phyloP scores from a whole-genome alignment of 30 jellyfish, hydroid and myxozoan genomes.

The Turritopsis dohrnii region DNA sequence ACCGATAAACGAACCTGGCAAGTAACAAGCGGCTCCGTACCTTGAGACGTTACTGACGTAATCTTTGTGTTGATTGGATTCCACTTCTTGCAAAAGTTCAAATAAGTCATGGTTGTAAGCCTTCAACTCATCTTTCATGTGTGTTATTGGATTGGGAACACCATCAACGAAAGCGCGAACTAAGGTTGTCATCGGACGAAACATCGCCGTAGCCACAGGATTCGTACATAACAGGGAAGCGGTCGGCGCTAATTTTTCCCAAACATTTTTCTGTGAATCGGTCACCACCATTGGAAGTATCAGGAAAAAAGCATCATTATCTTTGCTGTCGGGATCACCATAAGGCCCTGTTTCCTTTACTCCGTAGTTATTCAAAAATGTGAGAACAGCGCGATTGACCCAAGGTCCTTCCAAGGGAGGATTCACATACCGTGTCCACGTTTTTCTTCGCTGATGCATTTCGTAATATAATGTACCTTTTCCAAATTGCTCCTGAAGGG shows the following conservation, averaged over 20 bases:
- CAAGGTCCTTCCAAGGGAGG: constrained; percentile 38
- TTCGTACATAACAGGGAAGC: constrained; percentile 16
- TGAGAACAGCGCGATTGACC: constrained; percentile 27
- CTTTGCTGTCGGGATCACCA: constrained; percentile 23
- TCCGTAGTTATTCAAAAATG: constrained; percentile 21
- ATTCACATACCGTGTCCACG: background rate
- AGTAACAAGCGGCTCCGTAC: constrained; percentile 23
- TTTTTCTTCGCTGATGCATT: constrained; percentile 10
- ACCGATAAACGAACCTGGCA: constrained; percentile 33
- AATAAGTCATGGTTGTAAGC: constrained; percentile 1
- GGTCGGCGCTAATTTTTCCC: constrained; percentile 19
- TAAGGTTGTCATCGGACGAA: constrained; percentile 4
- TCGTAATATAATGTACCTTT: constrained; percentile 24
- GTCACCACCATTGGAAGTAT: constrained; percentile 9
- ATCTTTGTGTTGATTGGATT: background rate
- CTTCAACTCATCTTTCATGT: background rate
- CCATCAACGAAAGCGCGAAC: constrained; percentile 1
- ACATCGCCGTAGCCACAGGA: background rate
- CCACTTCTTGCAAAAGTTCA: constrained; percentile 28
- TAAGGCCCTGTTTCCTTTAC: background rate
- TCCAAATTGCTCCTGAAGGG: constrained; percentile 15
- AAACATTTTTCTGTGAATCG: constrained; percentile 3
- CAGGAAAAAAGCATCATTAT: constrained; percentile 9
- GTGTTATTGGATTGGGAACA: background rate
- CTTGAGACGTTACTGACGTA: constrained; percentile 9